A percentile compares a stretch with the other conserved stretches of the same genome.
Conservation (phyloP, 1,140 invertebrate species). For the Ridgeia piscesae region DNA sequence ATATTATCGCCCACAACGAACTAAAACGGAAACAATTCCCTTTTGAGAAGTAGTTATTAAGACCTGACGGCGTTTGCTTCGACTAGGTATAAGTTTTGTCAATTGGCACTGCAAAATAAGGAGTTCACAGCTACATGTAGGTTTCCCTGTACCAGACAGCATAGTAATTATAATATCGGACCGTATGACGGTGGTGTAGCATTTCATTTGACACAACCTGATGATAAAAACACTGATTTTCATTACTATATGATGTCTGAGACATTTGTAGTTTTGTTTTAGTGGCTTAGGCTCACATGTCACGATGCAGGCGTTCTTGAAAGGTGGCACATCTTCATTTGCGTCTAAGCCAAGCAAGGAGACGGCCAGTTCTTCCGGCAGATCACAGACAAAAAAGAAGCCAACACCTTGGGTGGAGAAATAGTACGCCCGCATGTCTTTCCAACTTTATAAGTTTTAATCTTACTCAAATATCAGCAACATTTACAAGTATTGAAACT, state of each 20-base stretch:
- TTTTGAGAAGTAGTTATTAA: too few species aligned
- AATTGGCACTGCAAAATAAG: too few species aligned
- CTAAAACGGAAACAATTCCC: background rate
- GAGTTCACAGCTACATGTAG: too few species aligned
- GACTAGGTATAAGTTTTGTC: too few species aligned
- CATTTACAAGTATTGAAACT: background rate
- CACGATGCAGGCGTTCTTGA: conserved; percentile 79
- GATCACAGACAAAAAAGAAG: conserved; percentile 17
- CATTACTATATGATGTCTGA: background rate
- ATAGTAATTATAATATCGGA: too few species aligned
- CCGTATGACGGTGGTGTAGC: too few species aligned
- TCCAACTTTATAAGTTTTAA: background rate
- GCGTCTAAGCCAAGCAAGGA: conserved; percentile 52
- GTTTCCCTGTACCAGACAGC: too few species aligned
- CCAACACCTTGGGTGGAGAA: conserved; percentile 88
- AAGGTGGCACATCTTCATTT: conserved; percentile 69
- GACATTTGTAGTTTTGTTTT: background rate
- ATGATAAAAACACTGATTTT: too few species aligned
- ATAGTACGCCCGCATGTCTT: conserved; percentile 68
- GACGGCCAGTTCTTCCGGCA: background rate
- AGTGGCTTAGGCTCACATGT: background rate
- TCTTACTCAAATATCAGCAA: background rate
- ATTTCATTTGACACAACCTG: too few species aligned
- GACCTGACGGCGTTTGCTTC: too few species aligned
- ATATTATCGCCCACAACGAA: background rate